Percentiles rank a stretch among this genome's conserved stretches.
Evolutionary conservation across 2,797 vertebrate species (phyloP).

Genomic region (Megaceryle alcyon): DNA sequence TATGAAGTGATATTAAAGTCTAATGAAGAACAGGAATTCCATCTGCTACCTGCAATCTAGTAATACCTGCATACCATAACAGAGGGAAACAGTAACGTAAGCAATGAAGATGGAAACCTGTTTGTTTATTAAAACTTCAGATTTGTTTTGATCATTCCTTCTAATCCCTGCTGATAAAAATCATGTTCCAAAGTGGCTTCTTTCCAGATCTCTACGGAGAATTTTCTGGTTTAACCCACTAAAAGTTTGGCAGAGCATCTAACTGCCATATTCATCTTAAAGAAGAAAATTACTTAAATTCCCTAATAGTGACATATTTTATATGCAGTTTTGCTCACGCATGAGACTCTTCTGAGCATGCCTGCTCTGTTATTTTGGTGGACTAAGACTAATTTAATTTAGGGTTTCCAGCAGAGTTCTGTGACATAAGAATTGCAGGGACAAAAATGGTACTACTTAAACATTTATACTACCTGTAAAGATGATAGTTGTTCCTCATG

Average conservation of each 20-base stretch:
- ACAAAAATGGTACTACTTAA: not conserved
- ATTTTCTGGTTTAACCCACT: not conserved
- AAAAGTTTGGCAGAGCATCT: not conserved
- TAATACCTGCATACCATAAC: not conserved
- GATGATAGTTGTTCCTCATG: not conserved
- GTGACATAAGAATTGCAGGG: not conserved
- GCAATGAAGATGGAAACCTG: not conserved
- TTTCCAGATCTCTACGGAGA: not conserved
- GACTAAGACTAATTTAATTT: not conserved
- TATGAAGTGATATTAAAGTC: slow-evolving; percentile 48
- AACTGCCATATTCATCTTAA: not conserved
- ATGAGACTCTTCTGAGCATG: not conserved
- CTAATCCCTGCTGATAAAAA: slow-evolving; percentile 22
- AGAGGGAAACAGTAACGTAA: not conserved
- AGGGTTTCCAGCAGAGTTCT: not conserved
- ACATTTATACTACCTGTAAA: not conserved
- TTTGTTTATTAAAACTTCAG: slow-evolving; percentile 12
- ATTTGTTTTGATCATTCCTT: slow-evolving; percentile 34
- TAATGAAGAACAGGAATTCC: slow-evolving; percentile 20
- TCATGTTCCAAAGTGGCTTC: not conserved
- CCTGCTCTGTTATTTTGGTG: not conserved
- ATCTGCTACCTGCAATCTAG: slow-evolving; percentile 28
- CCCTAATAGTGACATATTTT: not conserved
- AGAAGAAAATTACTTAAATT: not conserved
- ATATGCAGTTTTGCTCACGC: not conserved